Conservation (phyloP, 2,888 invertebrate genomes). For the Zaprionus lineosus region DNA sequence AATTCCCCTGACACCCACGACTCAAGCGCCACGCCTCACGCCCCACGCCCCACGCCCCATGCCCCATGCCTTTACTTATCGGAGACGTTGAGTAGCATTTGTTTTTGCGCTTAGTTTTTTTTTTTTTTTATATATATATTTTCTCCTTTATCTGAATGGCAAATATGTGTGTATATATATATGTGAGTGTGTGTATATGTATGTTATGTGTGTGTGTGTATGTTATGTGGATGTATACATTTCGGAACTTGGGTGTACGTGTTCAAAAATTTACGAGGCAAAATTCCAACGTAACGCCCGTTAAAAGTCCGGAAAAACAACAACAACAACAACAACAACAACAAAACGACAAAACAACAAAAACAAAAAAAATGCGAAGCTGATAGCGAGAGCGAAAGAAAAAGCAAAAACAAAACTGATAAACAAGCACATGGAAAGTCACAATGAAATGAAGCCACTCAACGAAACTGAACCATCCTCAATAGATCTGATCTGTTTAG, state of each 20-base stretch:
- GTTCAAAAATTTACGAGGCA: constrained; percentile 51
- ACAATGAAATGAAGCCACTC: constrained; percentile 4
- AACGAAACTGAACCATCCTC: constrained; percentile 27
- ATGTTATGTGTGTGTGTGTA: no score
- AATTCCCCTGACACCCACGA: constrained; percentile 12
- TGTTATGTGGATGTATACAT: no score
- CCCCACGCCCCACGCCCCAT: no score
- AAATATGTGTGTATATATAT: constrained; percentile 47
- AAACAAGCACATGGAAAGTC: constrained; percentile 34
- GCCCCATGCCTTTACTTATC: constrained; percentile 51
- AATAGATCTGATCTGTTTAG: constrained; percentile 25
- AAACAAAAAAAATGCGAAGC: no score
- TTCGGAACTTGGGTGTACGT: no score
- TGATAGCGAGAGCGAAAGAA: constrained; percentile 29
- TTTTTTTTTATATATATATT: constrained; percentile 1
- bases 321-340: constrained; percentile 11
- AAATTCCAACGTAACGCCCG: constrained; percentile 27
- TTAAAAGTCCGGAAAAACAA: constrained; percentile 41
- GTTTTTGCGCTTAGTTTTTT: constrained; percentile 11
- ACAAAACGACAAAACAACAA: background rate
- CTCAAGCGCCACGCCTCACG: no score
- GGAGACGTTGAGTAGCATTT: constrained; percentile 9
- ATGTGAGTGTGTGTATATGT: constrained; percentile 1
- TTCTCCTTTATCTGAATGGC: constrained; percentile 64
- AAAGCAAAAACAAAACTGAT: constrained; percentile 17